These are phyloP conservation scores for Andrena flavipes DNA, from an alignment of 2,888 invertebrate genomes.

Conservation along the genomic window DNA sequence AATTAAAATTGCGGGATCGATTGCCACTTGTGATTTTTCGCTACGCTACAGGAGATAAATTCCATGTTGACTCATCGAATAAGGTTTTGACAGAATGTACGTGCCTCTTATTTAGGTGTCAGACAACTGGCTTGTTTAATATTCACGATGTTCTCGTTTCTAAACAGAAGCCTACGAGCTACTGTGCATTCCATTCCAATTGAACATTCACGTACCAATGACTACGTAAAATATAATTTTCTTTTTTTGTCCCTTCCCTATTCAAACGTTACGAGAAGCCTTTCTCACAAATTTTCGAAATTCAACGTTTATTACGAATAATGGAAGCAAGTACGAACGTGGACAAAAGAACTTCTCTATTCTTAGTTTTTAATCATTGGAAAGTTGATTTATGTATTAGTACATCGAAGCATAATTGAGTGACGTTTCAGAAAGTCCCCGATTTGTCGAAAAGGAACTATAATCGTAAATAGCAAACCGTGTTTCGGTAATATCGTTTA, in stretches of 20 bases:
- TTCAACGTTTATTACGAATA: not conserved
- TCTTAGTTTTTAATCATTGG: conserved; percentile 12
- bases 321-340: not conserved
- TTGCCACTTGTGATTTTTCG: conserved; percentile 19
- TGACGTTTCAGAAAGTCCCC: not conserved
- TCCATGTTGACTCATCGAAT: conserved; percentile 2
- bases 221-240: not conserved
- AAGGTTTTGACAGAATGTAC: conserved; percentile 1
- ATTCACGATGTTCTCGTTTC: conserved; percentile 29
- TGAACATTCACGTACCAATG: not conserved
- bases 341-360: not conserved
- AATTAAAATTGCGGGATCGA: conserved; percentile 42
- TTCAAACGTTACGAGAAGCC: not conserved
- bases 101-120: not conserved
- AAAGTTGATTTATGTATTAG: not conserved
- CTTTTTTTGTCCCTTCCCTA: not conserved
- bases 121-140: not conserved
- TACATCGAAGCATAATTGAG: too few species aligned
- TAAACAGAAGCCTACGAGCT: conserved; percentile 9
- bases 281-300: not conserved
- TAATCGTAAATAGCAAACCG: not conserved
- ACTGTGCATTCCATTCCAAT: conserved; percentile 8
- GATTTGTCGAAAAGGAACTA: not conserved
- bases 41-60: conserved; percentile 3
- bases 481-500: not conserved